Base-by-base conservation (phyloP, 2,888 invertebrate genomes). In the Tinea trinotella region DNA sequence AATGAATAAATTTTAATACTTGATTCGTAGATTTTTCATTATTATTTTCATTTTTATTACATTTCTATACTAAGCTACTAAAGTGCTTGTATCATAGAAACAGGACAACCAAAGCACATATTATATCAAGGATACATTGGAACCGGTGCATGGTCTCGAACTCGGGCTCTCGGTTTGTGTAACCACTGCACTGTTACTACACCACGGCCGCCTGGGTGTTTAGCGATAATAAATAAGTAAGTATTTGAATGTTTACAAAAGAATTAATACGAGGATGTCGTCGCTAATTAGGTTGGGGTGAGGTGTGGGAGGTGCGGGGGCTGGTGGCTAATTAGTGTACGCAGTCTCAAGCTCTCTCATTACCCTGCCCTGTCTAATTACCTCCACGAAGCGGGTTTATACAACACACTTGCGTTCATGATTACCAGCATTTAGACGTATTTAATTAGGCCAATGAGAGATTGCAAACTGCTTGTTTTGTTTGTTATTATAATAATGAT, bases 201-300 rank as follows among this genome's bases (percentile, higher is more conserved):
- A n/a, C n/a, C n/a, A n/a, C n/a, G n/a, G n/a, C n/a, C n/a, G n/a
- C n/a, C n/a, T n/a, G 40, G n/a, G 40, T 12, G 40, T 15, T 40
- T 40, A 40, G 40, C 40, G 40, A 6, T 40, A 4, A 15, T 40
- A n/a, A 12, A 40, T n/a, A n/a, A n/a, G n/a, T n/a, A n/a, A n/a
- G n/a, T 61, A 56, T 64, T 62, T 64, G 60, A 57, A 46, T 57
- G 60, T 60, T 58, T 67, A 65, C 68, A 65, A 46, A 9, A 60
- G 64, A 63, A 65, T 64, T 56, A 62, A 59, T 58, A 52, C 19
- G 53, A 46, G 64, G 66, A 70, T 62, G 62, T 64, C 61, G 64
- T 59, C 66, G 64, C 66, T 77, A 79, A 79, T 78, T 79, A 54
- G 70, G 73, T 65, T 68, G 70, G 72, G 69, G 72, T 74, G 71